Percentiles rank a stretch among this genome's conserved stretches.
These are phyloP conservation scores for Agrotis ipsilon DNA, from an alignment of 2,888 invertebrate species.

Conservation along the genomic window DNA sequence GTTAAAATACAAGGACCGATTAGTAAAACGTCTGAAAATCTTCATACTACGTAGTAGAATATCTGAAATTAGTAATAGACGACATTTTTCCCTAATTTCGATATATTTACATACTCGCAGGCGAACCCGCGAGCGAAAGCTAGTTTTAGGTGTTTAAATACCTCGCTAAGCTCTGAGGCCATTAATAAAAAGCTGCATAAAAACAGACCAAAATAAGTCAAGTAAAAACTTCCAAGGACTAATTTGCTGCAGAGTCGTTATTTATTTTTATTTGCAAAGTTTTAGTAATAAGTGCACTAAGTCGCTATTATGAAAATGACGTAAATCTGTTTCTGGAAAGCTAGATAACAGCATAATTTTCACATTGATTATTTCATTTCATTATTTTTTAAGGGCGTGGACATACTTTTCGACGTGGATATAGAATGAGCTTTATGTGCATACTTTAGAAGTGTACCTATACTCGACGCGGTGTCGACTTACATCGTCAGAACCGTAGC, in stretches of 20 bases:
- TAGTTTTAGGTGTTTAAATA: neutral
- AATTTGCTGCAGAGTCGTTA: constrained; percentile 28
- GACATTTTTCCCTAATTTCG: neutral
- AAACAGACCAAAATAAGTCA: constrained; percentile 8
- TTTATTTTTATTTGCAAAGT: constrained; percentile 22
- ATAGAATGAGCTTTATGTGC: too few species aligned
- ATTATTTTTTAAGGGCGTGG: too few species aligned
- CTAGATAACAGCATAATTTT: neutral
- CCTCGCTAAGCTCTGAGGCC: neutral
- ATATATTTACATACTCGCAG: neutral
- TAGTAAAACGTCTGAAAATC: too few species aligned
- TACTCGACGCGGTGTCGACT: too few species aligned
- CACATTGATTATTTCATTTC: neutral
- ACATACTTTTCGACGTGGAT: too few species aligned
- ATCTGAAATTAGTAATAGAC: too few species aligned
- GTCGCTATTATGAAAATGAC: constrained; percentile 27
- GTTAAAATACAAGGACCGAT: too few species aligned
- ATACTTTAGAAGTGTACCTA: too few species aligned
- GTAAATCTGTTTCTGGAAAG: neutral
- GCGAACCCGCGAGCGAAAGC: neutral
- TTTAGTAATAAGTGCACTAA: constrained; percentile 18
- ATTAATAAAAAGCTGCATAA: constrained; percentile 17
- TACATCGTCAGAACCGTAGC: too few species aligned
- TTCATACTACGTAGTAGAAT: too few species aligned
- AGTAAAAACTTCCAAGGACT: constrained; percentile 42